phyloP scores from a whole-genome alignment of 2,797 vertebrate genomes.

The Lithobates pipiens region DNA sequence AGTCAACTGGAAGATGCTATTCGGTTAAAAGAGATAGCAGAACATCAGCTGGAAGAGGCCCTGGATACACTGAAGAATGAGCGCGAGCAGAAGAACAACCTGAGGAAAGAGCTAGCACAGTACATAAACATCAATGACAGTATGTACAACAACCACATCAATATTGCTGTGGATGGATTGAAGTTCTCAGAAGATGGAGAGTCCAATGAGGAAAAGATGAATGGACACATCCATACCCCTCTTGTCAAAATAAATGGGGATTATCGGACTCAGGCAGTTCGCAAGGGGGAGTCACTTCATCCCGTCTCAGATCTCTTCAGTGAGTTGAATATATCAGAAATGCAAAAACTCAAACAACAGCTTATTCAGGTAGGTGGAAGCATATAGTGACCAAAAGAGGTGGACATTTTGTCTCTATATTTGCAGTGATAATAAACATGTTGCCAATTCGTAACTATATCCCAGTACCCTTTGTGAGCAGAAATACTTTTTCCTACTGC shows the following conservation, averaged over 20 bases:
- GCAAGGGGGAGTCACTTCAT: conserved; percentile 87
- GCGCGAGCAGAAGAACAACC: conserved; percentile 94
- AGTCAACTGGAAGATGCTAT: conserved; percentile 96
- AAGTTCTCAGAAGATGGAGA: conserved; percentile 88
- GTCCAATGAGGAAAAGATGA: conserved; percentile 91
- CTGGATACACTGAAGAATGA: conserved; percentile 94
- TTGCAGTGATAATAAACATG: background rate
- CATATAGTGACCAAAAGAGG: background rate
- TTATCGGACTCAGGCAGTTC: conserved; percentile 76
- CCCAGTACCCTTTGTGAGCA: no score
- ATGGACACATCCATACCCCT: conserved; percentile 84
- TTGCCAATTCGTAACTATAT: background rate
- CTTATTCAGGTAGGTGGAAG: conserved; percentile 87
- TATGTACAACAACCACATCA: conserved; percentile 91
- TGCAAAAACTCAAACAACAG: conserved; percentile 97
- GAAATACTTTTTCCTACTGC: background rate
- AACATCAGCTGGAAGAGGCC: conserved; percentile 93
- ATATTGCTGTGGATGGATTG: conserved; percentile 89
- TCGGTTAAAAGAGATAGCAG: conserved; percentile 93
- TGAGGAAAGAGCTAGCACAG: conserved; percentile 93
- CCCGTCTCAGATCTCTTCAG: conserved; percentile 96
- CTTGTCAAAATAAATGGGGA: conserved; percentile 87
- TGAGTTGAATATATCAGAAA: conserved; percentile 97
- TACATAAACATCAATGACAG: conserved; percentile 91
- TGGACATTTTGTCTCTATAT: background rate